phyloP scores from a whole-genome alignment of 2,888 invertebrate genomes.

The Phytoseiulus persimilis region DNA sequence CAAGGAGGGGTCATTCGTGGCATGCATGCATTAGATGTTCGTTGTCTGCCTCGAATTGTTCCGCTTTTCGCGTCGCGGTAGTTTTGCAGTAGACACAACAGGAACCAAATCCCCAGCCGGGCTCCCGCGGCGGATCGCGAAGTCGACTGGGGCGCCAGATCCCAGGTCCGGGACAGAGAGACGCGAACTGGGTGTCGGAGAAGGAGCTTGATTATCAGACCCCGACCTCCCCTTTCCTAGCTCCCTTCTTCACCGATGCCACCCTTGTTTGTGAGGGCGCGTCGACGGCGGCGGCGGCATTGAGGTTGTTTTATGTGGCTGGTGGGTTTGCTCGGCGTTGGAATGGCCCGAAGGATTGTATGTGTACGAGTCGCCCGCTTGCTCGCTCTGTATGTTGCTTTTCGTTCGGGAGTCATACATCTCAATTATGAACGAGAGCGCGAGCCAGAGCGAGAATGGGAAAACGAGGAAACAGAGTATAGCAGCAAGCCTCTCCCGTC shows the following conservation, averaged over 20 bases:
- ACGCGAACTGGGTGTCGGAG: not conserved
- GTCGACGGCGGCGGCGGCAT: not conserved
- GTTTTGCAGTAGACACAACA: not conserved
- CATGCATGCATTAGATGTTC: not conserved
- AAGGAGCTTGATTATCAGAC: not conserved
- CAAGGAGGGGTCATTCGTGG: not conserved
- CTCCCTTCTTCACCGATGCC: not conserved
- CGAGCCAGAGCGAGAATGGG: not conserved
- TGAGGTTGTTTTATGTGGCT: not conserved
- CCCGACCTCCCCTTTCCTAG: not conserved
- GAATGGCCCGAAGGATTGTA: not conserved
- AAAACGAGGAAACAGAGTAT: not conserved
- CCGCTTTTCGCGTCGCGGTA: not conserved
- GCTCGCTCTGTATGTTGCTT: conserved; percentile 5
- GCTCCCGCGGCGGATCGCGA: not conserved
- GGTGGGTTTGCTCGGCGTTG: not conserved
- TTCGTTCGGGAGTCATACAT: not conserved
- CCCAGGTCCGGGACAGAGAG: not conserved
- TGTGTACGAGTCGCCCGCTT: not conserved
- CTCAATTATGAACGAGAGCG: not conserved
- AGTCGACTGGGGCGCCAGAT: not conserved
- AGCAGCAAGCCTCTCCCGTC: not conserved
- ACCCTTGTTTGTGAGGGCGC: not conserved
- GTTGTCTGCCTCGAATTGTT: not conserved
- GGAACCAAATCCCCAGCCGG: no score